A percentile compares a stretch with the other conserved stretches of the same genome.
Evolutionary conservation across 2,797 vertebrate species (phyloP).

Genomic region (Amniataba percoides): DNA sequence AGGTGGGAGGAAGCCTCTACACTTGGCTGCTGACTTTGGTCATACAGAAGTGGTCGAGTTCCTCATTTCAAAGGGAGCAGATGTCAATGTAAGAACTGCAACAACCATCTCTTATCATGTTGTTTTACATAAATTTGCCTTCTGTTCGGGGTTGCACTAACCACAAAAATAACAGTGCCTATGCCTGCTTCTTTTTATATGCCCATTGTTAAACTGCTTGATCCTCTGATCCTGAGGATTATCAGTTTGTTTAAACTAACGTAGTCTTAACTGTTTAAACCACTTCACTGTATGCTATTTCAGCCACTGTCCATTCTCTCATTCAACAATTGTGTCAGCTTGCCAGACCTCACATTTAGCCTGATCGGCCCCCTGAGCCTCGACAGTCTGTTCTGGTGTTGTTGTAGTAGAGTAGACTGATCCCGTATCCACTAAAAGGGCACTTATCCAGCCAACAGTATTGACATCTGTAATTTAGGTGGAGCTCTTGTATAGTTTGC

Average conservation of each 20-base stretch:
- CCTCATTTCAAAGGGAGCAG: slow-evolving; percentile 94
- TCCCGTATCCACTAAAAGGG: slow-evolving; percentile 24
- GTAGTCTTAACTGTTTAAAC: not conserved
- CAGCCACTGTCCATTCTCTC: slow-evolving; percentile 13
- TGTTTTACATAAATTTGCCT: slow-evolving; percentile 54
- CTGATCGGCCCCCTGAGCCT: slow-evolving; percentile 23
- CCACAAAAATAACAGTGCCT: slow-evolving; percentile 13
- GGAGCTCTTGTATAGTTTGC: slow-evolving; percentile 10
- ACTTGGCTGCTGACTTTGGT: slow-evolving; percentile 94
- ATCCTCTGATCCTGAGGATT: not conserved
- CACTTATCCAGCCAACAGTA: slow-evolving; percentile 29
- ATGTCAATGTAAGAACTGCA: slow-evolving; percentile 91
- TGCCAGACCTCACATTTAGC: slow-evolving; percentile 34
- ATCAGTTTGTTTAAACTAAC: slow-evolving; percentile 26
- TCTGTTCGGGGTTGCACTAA: not conserved
- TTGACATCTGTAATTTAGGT: slow-evolving; percentile 33
- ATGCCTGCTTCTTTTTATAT: slow-evolving; percentile 4
- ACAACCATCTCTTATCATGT: not conserved
- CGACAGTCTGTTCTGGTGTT: slow-evolving; percentile 16
- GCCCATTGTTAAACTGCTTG: not conserved
- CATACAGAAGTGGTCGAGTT: slow-evolving; percentile 91
- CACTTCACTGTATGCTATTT: slow-evolving; percentile 3
- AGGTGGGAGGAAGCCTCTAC: slow-evolving; percentile 93
- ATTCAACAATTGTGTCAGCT: slow-evolving; percentile 17
- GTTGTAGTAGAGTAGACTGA: slow-evolving; percentile 24